Conservation (phyloP, 2,113 vertebrate species). For the Gallinago paraguaiae region DNA sequence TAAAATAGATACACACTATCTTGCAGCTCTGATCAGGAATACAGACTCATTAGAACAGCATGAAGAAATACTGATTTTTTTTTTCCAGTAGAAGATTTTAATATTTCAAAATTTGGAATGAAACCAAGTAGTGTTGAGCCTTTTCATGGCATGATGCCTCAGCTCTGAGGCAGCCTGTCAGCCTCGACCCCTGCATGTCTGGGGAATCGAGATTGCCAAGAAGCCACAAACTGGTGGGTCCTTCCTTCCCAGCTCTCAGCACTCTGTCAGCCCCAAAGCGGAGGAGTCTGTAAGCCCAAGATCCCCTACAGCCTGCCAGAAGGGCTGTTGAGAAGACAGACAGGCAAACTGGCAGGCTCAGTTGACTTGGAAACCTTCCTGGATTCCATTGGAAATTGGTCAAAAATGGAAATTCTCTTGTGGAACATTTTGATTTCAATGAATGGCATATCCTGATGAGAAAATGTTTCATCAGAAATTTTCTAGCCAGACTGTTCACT, state of each 20-base stretch:
- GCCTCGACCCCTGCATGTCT: neutral
- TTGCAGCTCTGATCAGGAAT: neutral
- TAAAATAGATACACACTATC: neutral
- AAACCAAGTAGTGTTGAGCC: neutral
- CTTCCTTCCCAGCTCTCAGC: neutral
- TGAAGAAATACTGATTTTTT: neutral
- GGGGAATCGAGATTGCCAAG: neutral
- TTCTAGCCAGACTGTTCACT: neutral
- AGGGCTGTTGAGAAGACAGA: neutral
- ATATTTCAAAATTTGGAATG: neutral
- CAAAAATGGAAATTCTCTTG: conserved; percentile 42
- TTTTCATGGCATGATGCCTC: neutral
- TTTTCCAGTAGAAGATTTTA: neutral
- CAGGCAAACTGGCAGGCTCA: neutral
- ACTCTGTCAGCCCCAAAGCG: neutral
- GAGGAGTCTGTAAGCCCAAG: neutral
- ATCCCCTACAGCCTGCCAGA: neutral
- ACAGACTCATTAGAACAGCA: neutral
- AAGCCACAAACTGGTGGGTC: neutral
- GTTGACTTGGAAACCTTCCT: conserved; percentile 44
- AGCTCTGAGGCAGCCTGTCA: neutral
- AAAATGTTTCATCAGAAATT: conserved; percentile 16
- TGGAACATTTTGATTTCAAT: conserved; percentile 28
- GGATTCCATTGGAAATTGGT: conserved; percentile 34
- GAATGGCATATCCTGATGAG: neutral